Conservation (phyloP, 1,140 invertebrate genomes). For the Rhopalosiphum maidis region DNA sequence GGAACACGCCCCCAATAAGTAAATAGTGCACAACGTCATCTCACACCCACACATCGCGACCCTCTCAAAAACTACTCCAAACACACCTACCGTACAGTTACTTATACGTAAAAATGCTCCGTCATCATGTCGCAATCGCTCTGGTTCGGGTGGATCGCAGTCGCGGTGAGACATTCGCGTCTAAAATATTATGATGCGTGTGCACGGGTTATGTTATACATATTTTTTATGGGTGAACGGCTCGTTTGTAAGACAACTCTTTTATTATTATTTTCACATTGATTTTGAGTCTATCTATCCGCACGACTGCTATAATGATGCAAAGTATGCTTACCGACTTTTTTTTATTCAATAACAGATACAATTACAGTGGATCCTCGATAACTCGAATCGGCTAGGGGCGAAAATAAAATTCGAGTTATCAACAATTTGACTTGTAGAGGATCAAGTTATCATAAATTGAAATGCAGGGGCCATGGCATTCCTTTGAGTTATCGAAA, state of each 20-base stretch:
- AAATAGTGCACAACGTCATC: constrained; percentile 15
- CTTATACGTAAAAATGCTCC: constrained; percentile 2
- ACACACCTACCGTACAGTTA: background rate
- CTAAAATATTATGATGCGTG: background rate
- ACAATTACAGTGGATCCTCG: no score
- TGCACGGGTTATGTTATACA: background rate
- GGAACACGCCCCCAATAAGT: background rate
- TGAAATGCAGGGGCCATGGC: no score
- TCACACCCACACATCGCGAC: background rate
- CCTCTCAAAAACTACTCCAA: background rate
- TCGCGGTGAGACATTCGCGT: background rate
- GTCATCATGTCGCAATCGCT: constrained; percentile 32
- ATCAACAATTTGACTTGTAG: no score
- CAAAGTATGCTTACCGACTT: no score
- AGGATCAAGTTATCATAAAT: no score
- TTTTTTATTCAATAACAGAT: no score
- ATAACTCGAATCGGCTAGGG: no score
- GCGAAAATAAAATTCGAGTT: no score
- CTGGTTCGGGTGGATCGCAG: background rate
- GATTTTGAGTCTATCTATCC: background rate
- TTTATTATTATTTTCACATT: background rate
- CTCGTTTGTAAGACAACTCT: background rate
- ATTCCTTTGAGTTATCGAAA: no score
- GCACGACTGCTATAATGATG: no score
- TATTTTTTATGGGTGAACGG: background rate